Percentiles rank a stretch among this genome's conserved stretches.
phyloP scores from a whole-genome alignment of 2,888 invertebrate species.

The Thecophora atra region DNA sequence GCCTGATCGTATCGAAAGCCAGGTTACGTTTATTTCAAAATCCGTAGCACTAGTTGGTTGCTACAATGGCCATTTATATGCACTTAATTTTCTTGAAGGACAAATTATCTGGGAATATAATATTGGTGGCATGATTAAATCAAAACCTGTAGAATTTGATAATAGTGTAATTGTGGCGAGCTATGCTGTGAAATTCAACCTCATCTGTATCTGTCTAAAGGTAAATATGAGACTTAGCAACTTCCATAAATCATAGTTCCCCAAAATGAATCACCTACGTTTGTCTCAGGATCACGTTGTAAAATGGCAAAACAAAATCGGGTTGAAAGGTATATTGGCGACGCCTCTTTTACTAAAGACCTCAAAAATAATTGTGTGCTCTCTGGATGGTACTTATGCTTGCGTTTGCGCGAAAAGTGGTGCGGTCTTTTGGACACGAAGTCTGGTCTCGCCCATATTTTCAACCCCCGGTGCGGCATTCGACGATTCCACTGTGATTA shows the following conservation, averaged over 20 bases:
- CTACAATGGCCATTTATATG: constrained; percentile 79
- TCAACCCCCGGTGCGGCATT: constrained; percentile 54
- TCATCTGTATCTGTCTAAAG: constrained; percentile 55
- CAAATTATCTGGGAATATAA: constrained; percentile 71
- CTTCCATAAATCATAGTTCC: neutral
- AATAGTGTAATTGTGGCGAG: constrained; percentile 72
- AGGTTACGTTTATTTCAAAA: constrained; percentile 66
- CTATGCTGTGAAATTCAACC: constrained; percentile 65
- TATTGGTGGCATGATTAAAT: constrained; percentile 65
- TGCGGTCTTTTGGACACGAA: constrained; percentile 67
- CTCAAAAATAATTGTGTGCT: constrained; percentile 65
- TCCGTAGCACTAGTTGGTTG: constrained; percentile 76
- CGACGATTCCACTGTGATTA: constrained; percentile 47
- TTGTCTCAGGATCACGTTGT: constrained; percentile 44
- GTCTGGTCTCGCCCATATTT: constrained; percentile 70
- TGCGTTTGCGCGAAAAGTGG: constrained; percentile 67
- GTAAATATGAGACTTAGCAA: constrained; percentile 40
- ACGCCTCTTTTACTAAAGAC: constrained; percentile 63
- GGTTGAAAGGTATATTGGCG: constrained; percentile 68
- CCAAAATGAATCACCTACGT: neutral
- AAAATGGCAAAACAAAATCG: constrained; percentile 58
- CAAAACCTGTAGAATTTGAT: constrained; percentile 67
- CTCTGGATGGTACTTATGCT: constrained; percentile 69
- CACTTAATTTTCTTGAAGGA: constrained; percentile 70
- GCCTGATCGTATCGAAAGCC: constrained; percentile 79